A percentile compares a stretch with the other conserved stretches of the same genome.
Conservation (phyloP, 1,140 invertebrate genomes). For the Dendrolimus punctatus region DNA sequence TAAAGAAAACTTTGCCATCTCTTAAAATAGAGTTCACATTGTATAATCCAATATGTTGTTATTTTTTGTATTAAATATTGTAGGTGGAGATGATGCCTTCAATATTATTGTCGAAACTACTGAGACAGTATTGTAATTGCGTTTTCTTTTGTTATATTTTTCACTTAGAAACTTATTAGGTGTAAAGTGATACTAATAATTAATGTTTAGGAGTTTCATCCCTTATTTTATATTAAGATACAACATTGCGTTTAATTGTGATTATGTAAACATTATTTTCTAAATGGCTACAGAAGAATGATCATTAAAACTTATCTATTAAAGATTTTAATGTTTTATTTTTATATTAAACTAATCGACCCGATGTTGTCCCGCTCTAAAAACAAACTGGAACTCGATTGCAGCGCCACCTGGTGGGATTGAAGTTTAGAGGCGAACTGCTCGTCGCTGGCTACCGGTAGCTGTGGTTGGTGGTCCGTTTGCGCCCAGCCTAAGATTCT, state of each 20-base stretch:
- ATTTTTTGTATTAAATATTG: conserved; percentile 39
- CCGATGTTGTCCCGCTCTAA: too few species aligned
- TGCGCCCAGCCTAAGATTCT: too few species aligned
- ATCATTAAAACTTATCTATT: conserved; percentile 69
- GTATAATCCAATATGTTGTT: conserved; percentile 46
- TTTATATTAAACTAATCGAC: too few species aligned
- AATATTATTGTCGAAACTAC: conserved; percentile 33
- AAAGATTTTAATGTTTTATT: conserved; percentile 29
- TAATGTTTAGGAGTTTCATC: conserved; percentile 38
- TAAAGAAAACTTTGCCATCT: conserved; percentile 42
- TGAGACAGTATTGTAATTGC: conserved; percentile 37
- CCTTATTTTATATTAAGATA: conserved; percentile 27
- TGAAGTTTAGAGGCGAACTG: too few species aligned
- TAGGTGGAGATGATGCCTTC: conserved; percentile 27
- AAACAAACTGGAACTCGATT: too few species aligned
- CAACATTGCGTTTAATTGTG: conserved; percentile 40
- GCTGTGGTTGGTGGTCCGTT: too few species aligned
- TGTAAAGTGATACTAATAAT: conserved; percentile 36
- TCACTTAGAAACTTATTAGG: conserved; percentile 51
- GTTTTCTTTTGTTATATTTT: conserved; percentile 54
- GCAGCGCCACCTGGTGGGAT: too few species aligned
- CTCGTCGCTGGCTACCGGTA: too few species aligned
- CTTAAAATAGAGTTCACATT: conserved; percentile 17
- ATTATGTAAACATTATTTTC: conserved; percentile 64
- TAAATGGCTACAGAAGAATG: conserved; percentile 63